These are phyloP conservation scores for Lomographa bimaculata DNA, from an alignment of 2,888 invertebrate species.

Conservation along the genomic window DNA sequence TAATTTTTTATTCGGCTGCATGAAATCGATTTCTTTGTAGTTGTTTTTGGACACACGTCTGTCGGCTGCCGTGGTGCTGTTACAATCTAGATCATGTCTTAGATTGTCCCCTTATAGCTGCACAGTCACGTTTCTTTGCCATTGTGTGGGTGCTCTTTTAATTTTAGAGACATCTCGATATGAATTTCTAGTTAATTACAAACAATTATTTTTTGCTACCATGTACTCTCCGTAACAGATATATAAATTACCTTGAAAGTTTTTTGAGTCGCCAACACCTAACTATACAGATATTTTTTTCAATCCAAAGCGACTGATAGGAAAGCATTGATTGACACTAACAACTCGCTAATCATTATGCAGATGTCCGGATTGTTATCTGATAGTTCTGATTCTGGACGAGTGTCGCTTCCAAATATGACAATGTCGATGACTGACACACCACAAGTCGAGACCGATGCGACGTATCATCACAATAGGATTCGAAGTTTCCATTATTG, in stretches of 20 bases:
- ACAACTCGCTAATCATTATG: slow-evolving; percentile 63
- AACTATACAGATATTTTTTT: slow-evolving; percentile 45
- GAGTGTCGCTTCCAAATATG: slow-evolving; percentile 61
- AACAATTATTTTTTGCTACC: slow-evolving; percentile 52
- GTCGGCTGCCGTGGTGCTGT: slow-evolving; percentile 69
- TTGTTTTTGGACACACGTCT: slow-evolving; percentile 69
- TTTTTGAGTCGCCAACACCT: slow-evolving; percentile 47
- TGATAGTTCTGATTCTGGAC: slow-evolving; percentile 53
- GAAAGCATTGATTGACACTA: slow-evolving; percentile 68
- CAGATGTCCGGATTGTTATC: slow-evolving; percentile 71
- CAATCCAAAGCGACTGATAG: slow-evolving; percentile 39
- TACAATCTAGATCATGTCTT: slow-evolving; percentile 77
- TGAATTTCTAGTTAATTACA: slow-evolving; percentile 72
- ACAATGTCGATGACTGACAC: slow-evolving; percentile 62
- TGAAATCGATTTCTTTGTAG: slow-evolving; percentile 73
- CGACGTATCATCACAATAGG: slow-evolving; percentile 57
- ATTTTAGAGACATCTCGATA: slow-evolving; percentile 65
- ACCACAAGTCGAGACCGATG: slow-evolving; percentile 41
- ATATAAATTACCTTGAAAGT: slow-evolving; percentile 51
- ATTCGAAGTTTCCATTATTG: slow-evolving; percentile 54
- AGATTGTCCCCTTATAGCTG: slow-evolving; percentile 74
- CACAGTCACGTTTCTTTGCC: slow-evolving; percentile 70
- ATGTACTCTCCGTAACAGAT: slow-evolving; percentile 35
- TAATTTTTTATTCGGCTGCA: slow-evolving; percentile 59
- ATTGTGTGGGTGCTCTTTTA: slow-evolving; percentile 68